These are phyloP conservation scores for Clarias gariepinus DNA, from an alignment of 2,113 vertebrate species.

Conservation along the genomic window DNA sequence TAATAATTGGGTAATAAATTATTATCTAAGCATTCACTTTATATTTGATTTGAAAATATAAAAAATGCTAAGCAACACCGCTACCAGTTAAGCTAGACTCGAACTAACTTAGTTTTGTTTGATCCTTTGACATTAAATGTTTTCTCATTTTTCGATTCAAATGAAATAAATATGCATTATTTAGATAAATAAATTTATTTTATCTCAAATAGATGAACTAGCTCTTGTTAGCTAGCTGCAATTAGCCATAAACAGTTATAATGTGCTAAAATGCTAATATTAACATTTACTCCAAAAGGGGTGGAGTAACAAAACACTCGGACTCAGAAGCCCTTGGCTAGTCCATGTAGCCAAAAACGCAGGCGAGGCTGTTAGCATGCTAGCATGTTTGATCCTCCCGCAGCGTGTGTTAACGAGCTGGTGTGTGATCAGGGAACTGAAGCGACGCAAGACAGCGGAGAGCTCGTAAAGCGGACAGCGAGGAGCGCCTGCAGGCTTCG, in stretches of 20 bases:
- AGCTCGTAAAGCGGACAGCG: neutral
- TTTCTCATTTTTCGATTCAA: neutral
- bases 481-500: conserved; percentile 42
- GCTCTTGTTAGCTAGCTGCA: neutral
- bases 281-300: neutral
- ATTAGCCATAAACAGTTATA: neutral
- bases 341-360: neutral
- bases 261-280: neutral
- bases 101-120: neutral
- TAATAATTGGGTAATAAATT: neutral
- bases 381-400: neutral
- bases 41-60: neutral
- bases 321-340: neutral
- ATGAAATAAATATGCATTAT: neutral
- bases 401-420: neutral
- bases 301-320: too few relatives aligned
- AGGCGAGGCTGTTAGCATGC: neutral
- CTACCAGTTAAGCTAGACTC: neutral
- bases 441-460: neutral
- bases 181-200: neutral
- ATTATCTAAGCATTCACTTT: neutral
- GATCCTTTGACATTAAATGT: neutral
- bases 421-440: neutral
- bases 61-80: neutral
- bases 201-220: neutral